A percentile compares a stretch with the other conserved stretches of the same genome.
Evolutionary conservation across 37 sponge, comb jelly and placozoan genomes (phyloP).

Genomic region (Hormiphora californensis): DNA sequence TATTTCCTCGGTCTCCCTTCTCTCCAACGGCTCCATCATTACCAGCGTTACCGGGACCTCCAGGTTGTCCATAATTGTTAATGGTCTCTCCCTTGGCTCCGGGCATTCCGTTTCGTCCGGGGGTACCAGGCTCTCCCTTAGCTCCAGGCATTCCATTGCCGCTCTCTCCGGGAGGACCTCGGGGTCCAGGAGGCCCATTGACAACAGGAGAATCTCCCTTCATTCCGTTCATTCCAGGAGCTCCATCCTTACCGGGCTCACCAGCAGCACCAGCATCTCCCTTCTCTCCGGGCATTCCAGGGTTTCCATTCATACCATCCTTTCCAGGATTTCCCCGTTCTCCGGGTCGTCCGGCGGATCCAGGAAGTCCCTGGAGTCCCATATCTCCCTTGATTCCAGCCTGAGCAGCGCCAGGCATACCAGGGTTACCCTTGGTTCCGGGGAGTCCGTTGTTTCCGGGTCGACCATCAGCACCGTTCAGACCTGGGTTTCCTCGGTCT

Average conservation of each 20-base stretch:
- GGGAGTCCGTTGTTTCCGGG: background rate
- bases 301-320: background rate
- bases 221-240: conserved; percentile 49
- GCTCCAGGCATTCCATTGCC: background rate
- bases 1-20: background rate
- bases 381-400: background rate
- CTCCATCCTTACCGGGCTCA: background rate
- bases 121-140: conserved; percentile 58
- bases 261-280: background rate
- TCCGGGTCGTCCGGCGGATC: conserved; percentile 31
- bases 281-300: background rate
- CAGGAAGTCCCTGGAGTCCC: conserved; percentile 51
- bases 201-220: conserved; percentile 55
- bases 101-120: conserved; percentile 57
- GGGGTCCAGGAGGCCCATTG: conserved; percentile 57
- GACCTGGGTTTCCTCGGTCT: conserved; percentile 10
- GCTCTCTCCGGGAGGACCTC: conserved; percentile 40
- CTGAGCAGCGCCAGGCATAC: background rate
- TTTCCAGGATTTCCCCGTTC: background rate
- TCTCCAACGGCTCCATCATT: conserved; percentile 58
- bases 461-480: conserved; percentile 53
- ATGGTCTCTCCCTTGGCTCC: conserved; percentile 19
- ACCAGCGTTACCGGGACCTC: conserved; percentile 25
- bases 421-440: background rate
- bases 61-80: background rate